Evolutionary conservation across 1,140 invertebrate species (phyloP), one percentile per base, ranked within the genome.

Genomic region (Nasonia vitripennis): DNA sequence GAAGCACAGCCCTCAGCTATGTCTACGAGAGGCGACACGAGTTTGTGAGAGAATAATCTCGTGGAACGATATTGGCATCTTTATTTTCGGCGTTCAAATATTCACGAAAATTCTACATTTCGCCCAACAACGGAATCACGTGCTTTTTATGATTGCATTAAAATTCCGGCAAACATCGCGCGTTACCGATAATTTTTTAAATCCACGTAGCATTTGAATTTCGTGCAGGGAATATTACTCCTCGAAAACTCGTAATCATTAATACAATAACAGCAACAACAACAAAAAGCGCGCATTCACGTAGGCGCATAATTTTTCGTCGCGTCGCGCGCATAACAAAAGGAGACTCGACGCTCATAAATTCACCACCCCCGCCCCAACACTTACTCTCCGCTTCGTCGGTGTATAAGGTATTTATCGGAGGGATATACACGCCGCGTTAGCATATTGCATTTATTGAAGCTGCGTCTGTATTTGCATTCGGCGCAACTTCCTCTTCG

Each of bases 1-100:
- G 96, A 95, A 96, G 90, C 94, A 94, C 37, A 91, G 96, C 96
- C 9, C 93, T 97, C 1, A 96, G 96, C 86, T 95, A 96, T 75
- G 90, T 97, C 27, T 98, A 97, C 90, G 95, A 97, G 2, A 93
- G 95, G 81, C 93, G 94, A 86, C 94, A 96, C 89, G 93, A 96
- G 88, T 96, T 95, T 93, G 96, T 96, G 91, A 90, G 89, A 11
- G 41, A 27, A 27, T 27, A 45, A 45, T 7, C 62, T 7, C 62
- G 62, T n/a, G n/a, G 20, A 37, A 31, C 5, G 34, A 37, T 37
- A 37, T 37, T 37, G 34, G 34, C 5, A 0, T 3, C 4, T 37
- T 37, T 27, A 27, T 27, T 37, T 37, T 37, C 27, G 27, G 27
- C 1, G 27, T 27, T 1, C 27, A 27, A 27, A 27, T 27, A 27